Evolutionary conservation across 2,113 vertebrate species (phyloP).

Genomic region (Lasiurus borealis): DNA sequence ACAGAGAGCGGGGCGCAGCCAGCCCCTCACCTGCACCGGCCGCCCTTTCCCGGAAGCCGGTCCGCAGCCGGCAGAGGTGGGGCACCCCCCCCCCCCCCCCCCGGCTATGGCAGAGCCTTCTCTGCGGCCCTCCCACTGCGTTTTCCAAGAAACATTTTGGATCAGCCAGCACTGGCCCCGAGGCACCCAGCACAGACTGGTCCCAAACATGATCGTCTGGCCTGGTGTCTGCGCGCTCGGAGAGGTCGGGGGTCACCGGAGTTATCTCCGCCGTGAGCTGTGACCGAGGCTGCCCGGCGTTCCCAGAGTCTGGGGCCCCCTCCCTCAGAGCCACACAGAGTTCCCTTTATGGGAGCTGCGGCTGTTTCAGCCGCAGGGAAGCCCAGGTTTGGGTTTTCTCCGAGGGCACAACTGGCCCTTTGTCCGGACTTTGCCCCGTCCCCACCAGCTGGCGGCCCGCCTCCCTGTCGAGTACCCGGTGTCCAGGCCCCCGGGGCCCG

Average conservation of each 20-base stretch:
- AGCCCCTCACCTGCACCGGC: not conserved
- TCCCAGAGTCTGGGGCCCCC: not conserved
- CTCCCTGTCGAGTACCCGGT: not conserved
- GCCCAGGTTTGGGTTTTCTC: conserved; percentile 69
- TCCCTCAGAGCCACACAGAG: conserved; percentile 62
- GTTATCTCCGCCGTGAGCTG: fast-evolving
- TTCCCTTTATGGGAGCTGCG: conserved; percentile 62
- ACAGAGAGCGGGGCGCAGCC: not conserved
- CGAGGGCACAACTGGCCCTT: conserved; percentile 60
- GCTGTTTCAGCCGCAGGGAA: conserved; percentile 42
- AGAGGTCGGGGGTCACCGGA: conserved; percentile 1
- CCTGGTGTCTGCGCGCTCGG: not conserved
- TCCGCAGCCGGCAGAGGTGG: too few relatives aligned
- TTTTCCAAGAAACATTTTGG: conserved; percentile 47
- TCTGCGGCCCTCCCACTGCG: not conserved
- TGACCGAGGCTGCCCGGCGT: not conserved
- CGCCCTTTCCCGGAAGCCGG: not conserved
- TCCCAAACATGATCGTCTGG: not conserved
- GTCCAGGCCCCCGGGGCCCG: not conserved
- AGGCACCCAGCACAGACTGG: not conserved
- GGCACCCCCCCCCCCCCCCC: too few relatives aligned
- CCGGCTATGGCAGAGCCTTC: fast-evolving
- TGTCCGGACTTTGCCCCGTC: not conserved
- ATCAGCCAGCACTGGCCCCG: not conserved
- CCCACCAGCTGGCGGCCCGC: not conserved